Conservation (phyloP, 1,140 invertebrate species). For the Pseudomyrmex cubaensis region DNA sequence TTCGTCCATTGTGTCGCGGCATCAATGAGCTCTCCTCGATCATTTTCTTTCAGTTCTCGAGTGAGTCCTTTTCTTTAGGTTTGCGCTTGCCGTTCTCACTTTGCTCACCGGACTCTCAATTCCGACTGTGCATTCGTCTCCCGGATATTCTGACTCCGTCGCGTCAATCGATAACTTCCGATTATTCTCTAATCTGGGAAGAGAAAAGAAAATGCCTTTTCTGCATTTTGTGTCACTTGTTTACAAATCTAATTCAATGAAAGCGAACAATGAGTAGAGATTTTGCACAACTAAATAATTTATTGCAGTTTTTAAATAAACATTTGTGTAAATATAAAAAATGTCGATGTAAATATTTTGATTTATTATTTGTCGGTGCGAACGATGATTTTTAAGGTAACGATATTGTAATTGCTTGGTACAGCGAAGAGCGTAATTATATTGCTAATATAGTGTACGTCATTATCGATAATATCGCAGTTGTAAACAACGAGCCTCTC, state of each 20-base stretch:
- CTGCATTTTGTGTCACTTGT: background rate
- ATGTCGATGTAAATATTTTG: background rate
- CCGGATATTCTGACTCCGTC: constrained; percentile 47
- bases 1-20: constrained; percentile 47
- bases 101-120: constrained; percentile 56
- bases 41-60: constrained; percentile 65
- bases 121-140: constrained; percentile 53
- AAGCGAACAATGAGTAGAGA: background rate
- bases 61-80: constrained; percentile 50
- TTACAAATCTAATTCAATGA: constrained; percentile 2
- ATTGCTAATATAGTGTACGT: constrained; percentile 8
- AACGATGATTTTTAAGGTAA: constrained; percentile 11
- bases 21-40: constrained; percentile 69
- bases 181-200: constrained; percentile 32
- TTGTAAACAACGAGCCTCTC: background rate
- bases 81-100: constrained; percentile 58
- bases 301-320: background rate
- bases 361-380: background rate
- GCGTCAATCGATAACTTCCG: constrained; percentile 48
- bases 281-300: background rate
- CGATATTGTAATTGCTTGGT: background rate
- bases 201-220: background rate
- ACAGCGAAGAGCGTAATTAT: background rate
- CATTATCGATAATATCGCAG: background rate
- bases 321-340: background rate